Evolutionary conservation across 2,888 invertebrate genomes (phyloP).

Genomic region (Diarsia dahlii): DNA sequence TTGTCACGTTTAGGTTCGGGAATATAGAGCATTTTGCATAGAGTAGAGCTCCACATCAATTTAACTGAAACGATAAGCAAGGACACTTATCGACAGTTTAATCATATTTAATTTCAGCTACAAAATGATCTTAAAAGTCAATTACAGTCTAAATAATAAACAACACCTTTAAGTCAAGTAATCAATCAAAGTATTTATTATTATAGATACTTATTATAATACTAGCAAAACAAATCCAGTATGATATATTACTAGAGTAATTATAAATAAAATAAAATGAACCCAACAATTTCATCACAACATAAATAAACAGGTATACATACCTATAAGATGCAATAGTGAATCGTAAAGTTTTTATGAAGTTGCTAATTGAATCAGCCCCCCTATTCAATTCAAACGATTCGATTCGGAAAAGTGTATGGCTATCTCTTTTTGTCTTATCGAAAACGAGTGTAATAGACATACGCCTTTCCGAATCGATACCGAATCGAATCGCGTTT

Average conservation of each 20-base stretch:
- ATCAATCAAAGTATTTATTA: conserved; percentile 26
- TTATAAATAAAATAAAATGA: neutral
- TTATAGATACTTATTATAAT: neutral
- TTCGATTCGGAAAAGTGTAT: neutral
- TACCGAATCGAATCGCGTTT: neutral
- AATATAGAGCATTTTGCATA: neutral
- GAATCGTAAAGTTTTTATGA: conserved; percentile 37
- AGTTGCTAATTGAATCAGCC: conserved; percentile 39
- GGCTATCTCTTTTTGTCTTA: neutral
- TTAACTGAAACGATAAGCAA: neutral
- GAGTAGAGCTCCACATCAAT: too few species aligned
- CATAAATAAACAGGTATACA: too few species aligned
- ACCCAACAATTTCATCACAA: neutral
- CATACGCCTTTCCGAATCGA: neutral
- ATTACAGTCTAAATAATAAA: neutral
- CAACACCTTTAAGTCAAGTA: neutral
- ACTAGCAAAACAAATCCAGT: conserved; percentile 17
- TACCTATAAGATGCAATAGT: neutral
- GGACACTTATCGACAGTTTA: neutral
- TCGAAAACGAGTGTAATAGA: neutral
- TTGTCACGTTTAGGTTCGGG: neutral
- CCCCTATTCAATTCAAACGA: neutral
- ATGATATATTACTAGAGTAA: neutral
- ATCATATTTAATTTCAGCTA: neutral
- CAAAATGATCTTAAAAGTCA: neutral